Evolutionary conservation across 2,797 vertebrate genomes (phyloP).

Genomic region (Phoxinus dragarum): DNA sequence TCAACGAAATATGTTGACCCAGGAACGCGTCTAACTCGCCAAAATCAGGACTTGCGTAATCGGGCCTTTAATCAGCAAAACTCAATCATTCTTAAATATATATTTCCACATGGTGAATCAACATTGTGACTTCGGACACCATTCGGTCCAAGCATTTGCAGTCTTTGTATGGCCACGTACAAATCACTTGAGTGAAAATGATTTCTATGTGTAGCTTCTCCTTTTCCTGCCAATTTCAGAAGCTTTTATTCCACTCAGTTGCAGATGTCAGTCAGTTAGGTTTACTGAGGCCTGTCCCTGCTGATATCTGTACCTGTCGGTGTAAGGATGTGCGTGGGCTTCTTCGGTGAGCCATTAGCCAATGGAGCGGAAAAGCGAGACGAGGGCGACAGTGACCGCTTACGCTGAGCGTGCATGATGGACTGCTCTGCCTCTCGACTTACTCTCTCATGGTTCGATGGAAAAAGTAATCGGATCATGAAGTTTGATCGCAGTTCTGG

Average conservation of each 20-base stretch:
- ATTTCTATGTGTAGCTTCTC: background rate
- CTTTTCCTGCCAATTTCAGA: slow-evolving; percentile 3
- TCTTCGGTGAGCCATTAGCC: background rate
- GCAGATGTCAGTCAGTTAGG: background rate
- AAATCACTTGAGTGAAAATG: background rate
- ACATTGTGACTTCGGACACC: too few species aligned
- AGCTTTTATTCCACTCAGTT: slow-evolving; percentile 11
- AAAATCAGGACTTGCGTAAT: too few species aligned
- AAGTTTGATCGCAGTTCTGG: slow-evolving; percentile 22
- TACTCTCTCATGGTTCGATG: slow-evolving; percentile 34
- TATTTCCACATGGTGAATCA: background rate
- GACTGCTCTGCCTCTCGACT: background rate
- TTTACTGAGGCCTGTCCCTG: slow-evolving; percentile 3
- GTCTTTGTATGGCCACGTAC: background rate
- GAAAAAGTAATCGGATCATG: slow-evolving; percentile 52
- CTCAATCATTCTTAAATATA: too few species aligned
- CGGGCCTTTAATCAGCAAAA: too few species aligned
- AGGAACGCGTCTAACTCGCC: too few species aligned
- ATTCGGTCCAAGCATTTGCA: background rate
- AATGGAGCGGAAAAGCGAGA: slow-evolving; percentile 10
- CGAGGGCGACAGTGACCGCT: slow-evolving; percentile 9
- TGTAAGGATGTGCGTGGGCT: background rate
- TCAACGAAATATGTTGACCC: too few species aligned
- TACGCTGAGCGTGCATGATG: slow-evolving; percentile 27
- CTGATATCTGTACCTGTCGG: slow-evolving; percentile 18